Evolutionary conservation across 2,797 vertebrate species (phyloP).

Genomic region (Coracias cyanogaster): DNA sequence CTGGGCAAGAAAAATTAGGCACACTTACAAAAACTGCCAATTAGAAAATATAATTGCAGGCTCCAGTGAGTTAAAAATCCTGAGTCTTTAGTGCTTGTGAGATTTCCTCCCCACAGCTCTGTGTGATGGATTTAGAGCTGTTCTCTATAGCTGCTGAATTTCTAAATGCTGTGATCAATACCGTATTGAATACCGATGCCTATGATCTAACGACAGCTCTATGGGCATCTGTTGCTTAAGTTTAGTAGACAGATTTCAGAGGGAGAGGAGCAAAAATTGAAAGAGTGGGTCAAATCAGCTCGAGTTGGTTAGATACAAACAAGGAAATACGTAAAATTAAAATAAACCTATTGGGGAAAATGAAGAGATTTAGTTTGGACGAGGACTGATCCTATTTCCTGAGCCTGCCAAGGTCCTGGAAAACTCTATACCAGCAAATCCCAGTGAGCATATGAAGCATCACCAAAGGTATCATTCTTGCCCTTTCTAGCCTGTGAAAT

Average conservation of each 20-base stretch:
- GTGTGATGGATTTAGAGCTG: neutral
- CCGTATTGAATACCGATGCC: neutral
- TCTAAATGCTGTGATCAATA: slow-evolving; percentile 29
- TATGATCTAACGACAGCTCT: neutral
- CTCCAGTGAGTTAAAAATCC: neutral
- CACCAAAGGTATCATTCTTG: neutral
- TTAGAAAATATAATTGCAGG: neutral
- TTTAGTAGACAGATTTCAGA: neutral
- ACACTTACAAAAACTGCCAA: neutral
- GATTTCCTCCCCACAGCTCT: neutral
- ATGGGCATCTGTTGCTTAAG: neutral
- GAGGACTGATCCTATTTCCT: neutral
- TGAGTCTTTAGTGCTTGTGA: neutral
- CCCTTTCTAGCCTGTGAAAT: neutral
- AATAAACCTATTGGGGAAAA: neutral
- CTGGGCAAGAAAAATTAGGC: neutral
- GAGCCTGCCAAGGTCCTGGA: neutral
- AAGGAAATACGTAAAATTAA: neutral
- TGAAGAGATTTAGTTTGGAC: neutral
- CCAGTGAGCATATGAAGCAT: neutral
- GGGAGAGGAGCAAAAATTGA: neutral
- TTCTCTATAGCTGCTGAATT: neutral
- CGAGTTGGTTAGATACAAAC: neutral
- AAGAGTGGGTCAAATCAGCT: neutral
- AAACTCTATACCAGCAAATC: neutral